These are phyloP conservation scores for Isurus oxyrinchus DNA, from an alignment of 2,113 vertebrate genomes.

Conservation along the genomic window DNA sequence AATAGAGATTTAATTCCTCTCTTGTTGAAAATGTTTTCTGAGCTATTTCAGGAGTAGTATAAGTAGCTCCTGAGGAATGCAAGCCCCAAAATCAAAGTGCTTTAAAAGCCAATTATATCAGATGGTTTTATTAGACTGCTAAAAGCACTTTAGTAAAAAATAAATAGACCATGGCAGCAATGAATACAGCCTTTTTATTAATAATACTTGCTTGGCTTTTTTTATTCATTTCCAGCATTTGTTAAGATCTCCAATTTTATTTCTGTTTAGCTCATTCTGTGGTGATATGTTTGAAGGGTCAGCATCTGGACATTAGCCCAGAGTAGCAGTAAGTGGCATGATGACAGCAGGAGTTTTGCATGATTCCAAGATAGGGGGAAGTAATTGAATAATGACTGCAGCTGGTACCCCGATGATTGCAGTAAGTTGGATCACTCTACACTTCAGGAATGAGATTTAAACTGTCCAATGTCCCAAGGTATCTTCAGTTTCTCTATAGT, in stretches of 20 bases:
- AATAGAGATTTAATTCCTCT: neutral
- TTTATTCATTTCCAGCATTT: neutral
- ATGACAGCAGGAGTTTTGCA: neutral
- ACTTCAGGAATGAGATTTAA: neutral
- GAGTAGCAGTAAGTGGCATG: neutral
- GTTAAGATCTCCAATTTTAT: neutral
- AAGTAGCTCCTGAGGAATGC: neutral
- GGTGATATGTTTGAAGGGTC: neutral
- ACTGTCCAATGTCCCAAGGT: neutral
- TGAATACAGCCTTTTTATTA: conserved; percentile 15
- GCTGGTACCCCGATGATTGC: conserved; percentile 14
- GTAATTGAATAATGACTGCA: conserved; percentile 30
- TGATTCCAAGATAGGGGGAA: neutral
- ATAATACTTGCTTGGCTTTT: conserved; percentile 13
- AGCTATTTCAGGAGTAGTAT: neutral
- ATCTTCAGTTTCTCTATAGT: neutral
- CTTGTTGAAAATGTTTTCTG: neutral
- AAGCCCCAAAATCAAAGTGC: neutral
- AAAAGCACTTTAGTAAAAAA: conserved; percentile 4
- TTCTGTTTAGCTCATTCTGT: neutral
- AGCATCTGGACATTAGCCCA: conserved; percentile 4
- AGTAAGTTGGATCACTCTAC: neutral
- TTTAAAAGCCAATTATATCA: conserved; percentile 21
- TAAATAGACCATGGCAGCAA: conserved; percentile 11
- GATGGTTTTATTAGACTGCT: neutral